Evolutionary conservation across 2,113 vertebrate species (phyloP), one percentile per base, ranked within the genome.

Genomic region (Trichechus manatus): DNA sequence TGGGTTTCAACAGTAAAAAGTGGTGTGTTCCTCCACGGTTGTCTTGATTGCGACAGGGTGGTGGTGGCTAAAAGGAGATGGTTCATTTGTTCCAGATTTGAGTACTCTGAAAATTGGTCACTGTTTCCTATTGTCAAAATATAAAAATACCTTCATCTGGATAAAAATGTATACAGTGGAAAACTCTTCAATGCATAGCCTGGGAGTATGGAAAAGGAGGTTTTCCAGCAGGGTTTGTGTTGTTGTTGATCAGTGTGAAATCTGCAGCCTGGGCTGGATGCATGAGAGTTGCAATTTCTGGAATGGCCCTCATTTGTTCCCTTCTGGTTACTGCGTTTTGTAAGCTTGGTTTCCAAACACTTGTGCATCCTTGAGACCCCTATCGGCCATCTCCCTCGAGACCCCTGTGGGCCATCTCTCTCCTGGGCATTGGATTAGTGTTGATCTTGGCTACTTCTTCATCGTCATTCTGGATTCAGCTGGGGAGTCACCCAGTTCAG

Each of bases 101-200:
- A 77, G 80, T 44, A 53, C 96, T 96, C 90, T 92, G 93, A 93
- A 98, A 97, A 96, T 91, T 36, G 77, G 95, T 97, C 93, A 29
- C 89, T 96, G 95, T 91, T 90, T 66, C 70, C 97, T 94, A 87
- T 72, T 98, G 93, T 96, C 98, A 92, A 8, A 97, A 94, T 98
- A 98, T 75, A 98, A 99, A 99, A 99, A 99, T 98, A 98, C 98
- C 98, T 98, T 98, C 98, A 82, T 97, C 98, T 98, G 97, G 98
- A 97, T 98, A 98, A 98, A 99, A 98, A 98, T 20, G 47, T 97
- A 90, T 78, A 75, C 90, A 97, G 97, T 97, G 98, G 97, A 98
- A 98, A 98, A 98, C 94, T 44, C 94, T 95, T 97, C 95, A 94
- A 87, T 98, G 98, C 97, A 96, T 93, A 94, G 85, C 97, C 98